A percentile compares a stretch with the other conserved stretches of the same genome.
phyloP scores from a whole-genome alignment of 2,113 vertebrate genomes.

The Malurus cyaneus region DNA sequence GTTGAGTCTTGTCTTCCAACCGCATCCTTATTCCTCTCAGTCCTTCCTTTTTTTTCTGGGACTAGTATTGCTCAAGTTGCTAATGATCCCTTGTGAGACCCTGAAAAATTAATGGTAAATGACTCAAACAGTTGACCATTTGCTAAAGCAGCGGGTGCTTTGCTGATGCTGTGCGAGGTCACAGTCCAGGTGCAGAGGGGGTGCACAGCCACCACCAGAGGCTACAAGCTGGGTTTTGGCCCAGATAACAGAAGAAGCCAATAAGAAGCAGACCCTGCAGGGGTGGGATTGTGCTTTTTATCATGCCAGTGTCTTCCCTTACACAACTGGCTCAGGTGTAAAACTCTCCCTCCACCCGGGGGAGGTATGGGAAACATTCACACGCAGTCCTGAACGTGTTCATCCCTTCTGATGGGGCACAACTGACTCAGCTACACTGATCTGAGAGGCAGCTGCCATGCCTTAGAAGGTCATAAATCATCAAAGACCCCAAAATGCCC shows the following conservation, averaged over 20 bases:
- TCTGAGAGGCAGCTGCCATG: not conserved
- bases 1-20: not conserved
- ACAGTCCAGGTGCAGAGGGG: not conserved
- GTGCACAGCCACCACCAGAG: not conserved
- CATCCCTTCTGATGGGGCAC: not conserved
- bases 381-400: not conserved
- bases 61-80: not conserved
- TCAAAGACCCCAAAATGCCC: not conserved
- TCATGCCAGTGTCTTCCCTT: not conserved
- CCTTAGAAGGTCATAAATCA: not conserved
- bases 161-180: not conserved
- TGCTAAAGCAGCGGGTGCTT: not conserved
- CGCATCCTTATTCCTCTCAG: not conserved
- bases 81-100: not conserved
- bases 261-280: not conserved
- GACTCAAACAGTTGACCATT: not conserved
- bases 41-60: not conserved
- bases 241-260: not conserved
- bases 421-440: rapidly evolving
- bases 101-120: not conserved
- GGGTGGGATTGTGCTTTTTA: not conserved
- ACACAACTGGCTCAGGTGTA: not conserved
- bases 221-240: not conserved
- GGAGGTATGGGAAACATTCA: not conserved
- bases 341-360: not conserved